A percentile compares a stretch with the other conserved stretches of the same genome.
phyloP scores from a whole-genome alignment of 2,888 invertebrate species.

The Conops quadrifasciatus region DNA sequence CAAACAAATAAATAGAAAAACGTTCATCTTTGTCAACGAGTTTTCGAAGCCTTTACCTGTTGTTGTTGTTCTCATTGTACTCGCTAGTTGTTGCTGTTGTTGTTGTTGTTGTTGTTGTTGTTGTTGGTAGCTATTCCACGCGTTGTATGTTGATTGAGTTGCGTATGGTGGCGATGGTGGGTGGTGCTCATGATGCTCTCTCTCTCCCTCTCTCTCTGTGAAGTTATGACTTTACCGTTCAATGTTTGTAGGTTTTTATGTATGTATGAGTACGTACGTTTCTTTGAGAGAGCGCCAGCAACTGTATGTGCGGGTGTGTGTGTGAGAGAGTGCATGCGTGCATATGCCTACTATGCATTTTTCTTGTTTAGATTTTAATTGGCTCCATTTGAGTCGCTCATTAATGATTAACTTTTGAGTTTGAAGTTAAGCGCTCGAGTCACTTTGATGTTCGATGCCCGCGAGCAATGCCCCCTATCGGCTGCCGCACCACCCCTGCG shows the following conservation, averaged over 20 bases:
- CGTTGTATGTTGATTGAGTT: too few species aligned
- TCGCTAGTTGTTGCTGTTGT: too few species aligned
- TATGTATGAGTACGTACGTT: neutral
- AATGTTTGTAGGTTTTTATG: slow-evolving; percentile 24
- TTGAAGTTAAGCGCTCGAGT: slow-evolving; percentile 1
- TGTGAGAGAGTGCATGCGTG: slow-evolving; percentile 36
- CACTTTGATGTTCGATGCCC: neutral
- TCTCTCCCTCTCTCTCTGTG: neutral
- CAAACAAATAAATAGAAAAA: neutral
- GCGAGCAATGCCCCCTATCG: neutral
- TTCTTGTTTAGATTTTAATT: too few species aligned
- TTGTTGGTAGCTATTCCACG: too few species aligned
- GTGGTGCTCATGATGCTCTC: too few species aligned
- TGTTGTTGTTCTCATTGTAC: too few species aligned
- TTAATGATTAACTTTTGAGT: slow-evolving; percentile 32
- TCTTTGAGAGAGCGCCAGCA: neutral
- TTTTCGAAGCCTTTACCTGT: too few species aligned
- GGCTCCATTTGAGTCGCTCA: slow-evolving; percentile 10
- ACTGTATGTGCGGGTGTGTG: slow-evolving; percentile 3
- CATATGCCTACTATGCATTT: too few species aligned
- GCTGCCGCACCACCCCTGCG: neutral
- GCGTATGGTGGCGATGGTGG: too few species aligned
- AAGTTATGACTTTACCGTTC: slow-evolving; percentile 1
- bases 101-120: too few species aligned
- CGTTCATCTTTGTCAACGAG: too few species aligned